A percentile compares a stretch with the other conserved stretches of the same genome.
These are phyloP conservation scores for Vulpes ferrilata DNA, from an alignment of 2,113 vertebrate species.

Conservation along the genomic window DNA sequence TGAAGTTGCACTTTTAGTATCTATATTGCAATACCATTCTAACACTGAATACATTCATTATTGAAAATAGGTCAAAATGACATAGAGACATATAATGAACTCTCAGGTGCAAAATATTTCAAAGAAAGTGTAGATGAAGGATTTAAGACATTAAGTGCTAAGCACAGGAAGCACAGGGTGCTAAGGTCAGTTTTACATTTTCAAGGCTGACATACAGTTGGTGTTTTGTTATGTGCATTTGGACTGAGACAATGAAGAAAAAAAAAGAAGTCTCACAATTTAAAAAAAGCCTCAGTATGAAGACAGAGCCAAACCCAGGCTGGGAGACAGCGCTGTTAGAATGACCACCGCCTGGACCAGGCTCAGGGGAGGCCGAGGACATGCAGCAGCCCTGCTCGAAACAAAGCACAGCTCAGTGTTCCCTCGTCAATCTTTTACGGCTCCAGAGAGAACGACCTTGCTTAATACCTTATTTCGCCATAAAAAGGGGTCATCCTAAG, in stretches of 20 bases:
- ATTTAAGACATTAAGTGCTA: fast-evolving
- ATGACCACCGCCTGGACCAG: background rate
- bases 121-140: background rate
- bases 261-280: background rate
- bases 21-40: background rate
- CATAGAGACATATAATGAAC: background rate
- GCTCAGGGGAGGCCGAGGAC: background rate
- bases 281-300: background rate
- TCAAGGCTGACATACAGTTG: background rate
- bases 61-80: background rate
- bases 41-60: background rate
- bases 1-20: background rate
- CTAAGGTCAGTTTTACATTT: background rate
- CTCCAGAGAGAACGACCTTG: constrained; percentile 55
- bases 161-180: fast-evolving
- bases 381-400: background rate
- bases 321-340: background rate
- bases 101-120: background rate
- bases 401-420: background rate
- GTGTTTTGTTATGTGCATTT: background rate
- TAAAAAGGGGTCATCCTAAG: constrained; percentile 58
- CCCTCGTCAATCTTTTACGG: constrained; percentile 24
- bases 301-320: background rate
- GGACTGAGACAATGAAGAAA: background rate
- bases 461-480: constrained; percentile 46